Evolutionary conservation across 2,113 vertebrate genomes (phyloP).

Genomic region (Colossoma macropomum): DNA sequence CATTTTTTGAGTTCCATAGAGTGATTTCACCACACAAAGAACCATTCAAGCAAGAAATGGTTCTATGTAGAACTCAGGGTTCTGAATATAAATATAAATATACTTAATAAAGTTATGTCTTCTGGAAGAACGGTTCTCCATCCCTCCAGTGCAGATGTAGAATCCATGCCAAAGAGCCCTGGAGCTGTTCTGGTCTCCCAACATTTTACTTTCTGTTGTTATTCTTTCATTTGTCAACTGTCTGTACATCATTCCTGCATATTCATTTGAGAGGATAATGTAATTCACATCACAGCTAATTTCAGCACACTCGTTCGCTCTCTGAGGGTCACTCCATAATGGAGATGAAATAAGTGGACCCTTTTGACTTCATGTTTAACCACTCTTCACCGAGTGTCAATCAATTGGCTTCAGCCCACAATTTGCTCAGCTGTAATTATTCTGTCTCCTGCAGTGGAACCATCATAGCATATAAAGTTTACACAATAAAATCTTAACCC

Average conservation of each 20-base stretch:
- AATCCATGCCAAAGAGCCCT: too few relatives aligned
- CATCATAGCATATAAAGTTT: neutral
- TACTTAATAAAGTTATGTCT: too few relatives aligned
- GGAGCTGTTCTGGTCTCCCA: too few relatives aligned
- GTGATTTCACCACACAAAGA: too few relatives aligned
- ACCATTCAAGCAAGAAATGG: too few relatives aligned
- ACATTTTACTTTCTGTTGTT: too few relatives aligned
- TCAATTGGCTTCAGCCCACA: conserved; percentile 19
- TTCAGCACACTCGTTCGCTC: neutral
- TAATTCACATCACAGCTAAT: neutral
- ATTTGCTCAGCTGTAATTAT: conserved; percentile 25
- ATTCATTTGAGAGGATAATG: neutral
- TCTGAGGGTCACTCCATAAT: conserved; percentile 20
- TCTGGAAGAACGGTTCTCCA: too few relatives aligned
- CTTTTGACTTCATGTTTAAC: neutral
- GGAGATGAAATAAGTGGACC: conserved; percentile 11
- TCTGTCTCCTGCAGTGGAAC: neutral
- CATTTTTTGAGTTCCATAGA: too few relatives aligned
- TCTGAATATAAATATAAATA: too few relatives aligned
- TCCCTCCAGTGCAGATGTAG: too few relatives aligned
- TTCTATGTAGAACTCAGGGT: too few relatives aligned
- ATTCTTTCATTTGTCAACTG: too few relatives aligned
- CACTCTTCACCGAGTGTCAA: conserved; percentile 12
- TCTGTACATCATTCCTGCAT: neutral
- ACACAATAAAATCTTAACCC: neutral